A percentile compares a stretch with the other conserved stretches of the same genome.
phyloP scores from a whole-genome alignment of 1,140 invertebrate species.

The Cydia pomonella region DNA sequence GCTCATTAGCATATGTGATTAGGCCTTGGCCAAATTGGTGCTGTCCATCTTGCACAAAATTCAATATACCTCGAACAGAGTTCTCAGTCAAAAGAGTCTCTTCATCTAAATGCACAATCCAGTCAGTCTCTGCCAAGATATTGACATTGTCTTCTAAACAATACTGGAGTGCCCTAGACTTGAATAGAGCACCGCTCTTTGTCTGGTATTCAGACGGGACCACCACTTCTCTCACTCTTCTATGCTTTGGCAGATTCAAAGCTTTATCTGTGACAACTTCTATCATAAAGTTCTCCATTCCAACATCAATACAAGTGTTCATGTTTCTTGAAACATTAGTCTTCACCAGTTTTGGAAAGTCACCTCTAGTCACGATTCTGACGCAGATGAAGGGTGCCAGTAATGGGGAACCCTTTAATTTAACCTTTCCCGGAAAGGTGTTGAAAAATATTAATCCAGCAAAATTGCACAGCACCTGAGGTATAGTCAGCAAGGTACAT shows the following conservation, averaged over 20 bases:
- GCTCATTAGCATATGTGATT: slow-evolving; percentile 98
- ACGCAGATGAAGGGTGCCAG: slow-evolving; percentile 98
- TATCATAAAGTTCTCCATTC: slow-evolving; percentile 97
- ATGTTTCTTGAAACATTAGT: slow-evolving; percentile 95
- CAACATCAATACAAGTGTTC: slow-evolving; percentile 92
- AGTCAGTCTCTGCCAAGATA: slow-evolving; percentile 93
- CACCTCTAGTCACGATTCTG: slow-evolving; percentile 96
- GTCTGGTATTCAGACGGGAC: slow-evolving; percentile 93
- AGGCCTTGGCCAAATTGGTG: slow-evolving; percentile 98
- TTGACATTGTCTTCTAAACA: slow-evolving; percentile 96
- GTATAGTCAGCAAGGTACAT: slow-evolving; percentile 92
- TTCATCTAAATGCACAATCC: slow-evolving; percentile 99
- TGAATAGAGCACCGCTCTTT: slow-evolving; percentile 95
- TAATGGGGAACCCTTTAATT: slow-evolving; percentile 93
- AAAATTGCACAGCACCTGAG: slow-evolving; percentile 96
- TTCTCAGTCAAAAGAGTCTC: slow-evolving; percentile 98
- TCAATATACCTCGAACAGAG: slow-evolving; percentile 94
- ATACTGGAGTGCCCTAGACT: slow-evolving; percentile 97
- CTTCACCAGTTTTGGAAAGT: slow-evolving; percentile 95
- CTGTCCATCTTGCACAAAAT: slow-evolving; percentile 97
- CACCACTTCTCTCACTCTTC: slow-evolving; percentile 90
- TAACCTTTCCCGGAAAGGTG: slow-evolving; percentile 96
- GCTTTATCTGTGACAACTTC: slow-evolving; percentile 98
- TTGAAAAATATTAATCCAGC: slow-evolving; percentile 95
- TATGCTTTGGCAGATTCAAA: slow-evolving; percentile 87